Evolutionary conservation across 2,888 invertebrate species (phyloP).

Genomic region (Lasioglossum leucozonium): DNA sequence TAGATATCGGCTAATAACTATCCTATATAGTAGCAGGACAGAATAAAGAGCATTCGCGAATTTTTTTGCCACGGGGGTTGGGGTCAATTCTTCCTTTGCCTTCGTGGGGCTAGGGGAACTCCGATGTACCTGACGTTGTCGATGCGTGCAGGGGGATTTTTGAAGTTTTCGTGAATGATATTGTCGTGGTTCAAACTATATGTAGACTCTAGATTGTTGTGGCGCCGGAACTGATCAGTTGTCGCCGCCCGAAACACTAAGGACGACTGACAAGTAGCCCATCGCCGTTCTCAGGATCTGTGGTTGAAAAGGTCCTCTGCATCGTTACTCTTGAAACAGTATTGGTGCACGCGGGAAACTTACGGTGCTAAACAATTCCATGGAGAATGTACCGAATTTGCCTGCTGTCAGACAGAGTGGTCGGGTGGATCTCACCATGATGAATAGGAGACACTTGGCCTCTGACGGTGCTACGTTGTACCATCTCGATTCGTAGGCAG

Average conservation of each 20-base stretch:
- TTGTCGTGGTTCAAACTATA: neutral
- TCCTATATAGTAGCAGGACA: neutral
- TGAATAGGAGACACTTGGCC: no score
- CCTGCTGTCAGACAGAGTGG: neutral
- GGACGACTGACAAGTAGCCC: conserved; percentile 66
- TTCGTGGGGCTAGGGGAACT: neutral
- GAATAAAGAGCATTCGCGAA: neutral
- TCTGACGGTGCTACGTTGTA: conserved; percentile 61
- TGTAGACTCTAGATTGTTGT: neutral
- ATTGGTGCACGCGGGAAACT: conserved; percentile 9
- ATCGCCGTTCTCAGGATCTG: conserved; percentile 62
- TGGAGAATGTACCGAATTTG: conserved; percentile 58
- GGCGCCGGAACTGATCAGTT: neutral
- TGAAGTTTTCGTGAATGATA: neutral
- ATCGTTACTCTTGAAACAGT: neutral
- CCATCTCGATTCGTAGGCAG: conserved; percentile 71
- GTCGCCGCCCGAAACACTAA: conserved; percentile 50
- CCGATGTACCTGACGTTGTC: neutral
- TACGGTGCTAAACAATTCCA: conserved; percentile 72
- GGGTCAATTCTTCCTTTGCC: neutral
- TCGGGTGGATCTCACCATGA: no score
- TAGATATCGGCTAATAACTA: no score
- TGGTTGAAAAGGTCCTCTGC: no score
- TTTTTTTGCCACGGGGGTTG: neutral
- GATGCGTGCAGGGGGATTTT: neutral